These are phyloP conservation scores for Laodelphax striatellus DNA, from an alignment of 1,140 invertebrate genomes.

Conservation along the genomic window DNA sequence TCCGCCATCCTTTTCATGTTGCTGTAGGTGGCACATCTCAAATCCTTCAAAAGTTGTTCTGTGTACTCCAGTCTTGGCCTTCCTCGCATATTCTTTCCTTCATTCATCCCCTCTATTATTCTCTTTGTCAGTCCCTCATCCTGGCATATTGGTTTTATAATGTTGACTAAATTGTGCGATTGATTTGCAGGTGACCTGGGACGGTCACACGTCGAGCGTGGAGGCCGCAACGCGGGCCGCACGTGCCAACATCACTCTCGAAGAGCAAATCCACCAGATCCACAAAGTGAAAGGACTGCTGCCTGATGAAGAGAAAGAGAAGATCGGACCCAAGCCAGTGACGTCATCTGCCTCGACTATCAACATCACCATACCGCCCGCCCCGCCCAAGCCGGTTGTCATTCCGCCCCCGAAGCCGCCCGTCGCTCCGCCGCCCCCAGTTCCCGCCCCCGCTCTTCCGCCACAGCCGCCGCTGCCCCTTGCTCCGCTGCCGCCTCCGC, in stretches of 20 bases:
- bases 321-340: conserved; percentile 72
- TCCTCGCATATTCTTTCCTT: too few species aligned
- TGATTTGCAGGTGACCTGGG: conserved; percentile 72
- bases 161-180: too few species aligned
- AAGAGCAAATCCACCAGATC: conserved; percentile 95
- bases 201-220: conserved; percentile 92
- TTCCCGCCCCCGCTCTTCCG: background rate
- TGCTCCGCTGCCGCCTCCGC: conserved; percentile 31
- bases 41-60: too few species aligned
- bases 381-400: conserved; percentile 27
- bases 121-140: too few species aligned
- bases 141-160: too few species aligned
- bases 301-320: conserved; percentile 89
- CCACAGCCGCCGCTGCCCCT: conserved; percentile 20
- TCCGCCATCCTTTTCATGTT: too few species aligned
- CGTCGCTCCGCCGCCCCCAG: background rate
- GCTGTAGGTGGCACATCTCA: too few species aligned
- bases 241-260: conserved; percentile 87
- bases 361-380: conserved; percentile 23
- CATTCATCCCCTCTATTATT: too few species aligned
- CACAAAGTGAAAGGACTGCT: conserved; percentile 89
- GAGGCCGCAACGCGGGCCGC: conserved; percentile 85
- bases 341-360: conserved; percentile 24
- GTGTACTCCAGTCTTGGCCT: too few species aligned
- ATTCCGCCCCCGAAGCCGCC: conserved; percentile 5